A percentile compares a stretch with the other conserved stretches of the same genome.
Evolutionary conservation across 2,888 invertebrate genomes (phyloP).

Genomic region (Troglohyphantes excavatus): DNA sequence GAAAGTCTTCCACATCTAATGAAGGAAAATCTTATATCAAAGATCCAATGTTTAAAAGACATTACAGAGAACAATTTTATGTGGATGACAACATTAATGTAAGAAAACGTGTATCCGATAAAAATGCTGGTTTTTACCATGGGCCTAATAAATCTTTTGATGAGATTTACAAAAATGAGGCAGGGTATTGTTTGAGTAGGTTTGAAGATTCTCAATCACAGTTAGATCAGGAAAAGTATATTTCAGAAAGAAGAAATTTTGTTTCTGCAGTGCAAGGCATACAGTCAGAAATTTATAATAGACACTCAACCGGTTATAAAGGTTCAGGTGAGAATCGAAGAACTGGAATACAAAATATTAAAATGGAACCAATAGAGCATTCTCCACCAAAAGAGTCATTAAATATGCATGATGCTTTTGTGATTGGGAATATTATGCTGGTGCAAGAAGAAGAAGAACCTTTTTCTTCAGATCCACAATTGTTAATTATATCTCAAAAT

Average conservation of each 20-base stretch:
- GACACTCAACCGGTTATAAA: not conserved
- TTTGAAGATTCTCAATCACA: not conserved
- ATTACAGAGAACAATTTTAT: not conserved
- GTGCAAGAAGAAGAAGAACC: not conserved
- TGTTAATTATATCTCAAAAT: not conserved
- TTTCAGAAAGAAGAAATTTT: not conserved
- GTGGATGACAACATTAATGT: not conserved
- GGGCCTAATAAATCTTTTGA: not conserved
- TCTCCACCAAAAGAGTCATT: not conserved
- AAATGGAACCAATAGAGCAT: not conserved
- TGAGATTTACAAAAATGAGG: not conserved
- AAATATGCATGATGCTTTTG: conserved; percentile 49
- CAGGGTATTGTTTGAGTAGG: not conserved
- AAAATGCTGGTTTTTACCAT: not conserved
- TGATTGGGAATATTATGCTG: not conserved
- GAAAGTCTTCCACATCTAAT: not conserved
- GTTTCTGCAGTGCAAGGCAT: not conserved
- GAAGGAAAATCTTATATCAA: not conserved
- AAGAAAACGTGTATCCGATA: not conserved
- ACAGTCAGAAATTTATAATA: not conserved
- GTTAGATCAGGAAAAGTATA: not conserved
- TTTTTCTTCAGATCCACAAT: not conserved
- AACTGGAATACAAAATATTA: not conserved
- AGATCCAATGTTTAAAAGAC: not conserved
- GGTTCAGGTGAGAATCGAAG: not conserved